These are phyloP conservation scores for Temnothorax nylanderi DNA, from an alignment of 1,140 invertebrate species.

Conservation along the genomic window DNA sequence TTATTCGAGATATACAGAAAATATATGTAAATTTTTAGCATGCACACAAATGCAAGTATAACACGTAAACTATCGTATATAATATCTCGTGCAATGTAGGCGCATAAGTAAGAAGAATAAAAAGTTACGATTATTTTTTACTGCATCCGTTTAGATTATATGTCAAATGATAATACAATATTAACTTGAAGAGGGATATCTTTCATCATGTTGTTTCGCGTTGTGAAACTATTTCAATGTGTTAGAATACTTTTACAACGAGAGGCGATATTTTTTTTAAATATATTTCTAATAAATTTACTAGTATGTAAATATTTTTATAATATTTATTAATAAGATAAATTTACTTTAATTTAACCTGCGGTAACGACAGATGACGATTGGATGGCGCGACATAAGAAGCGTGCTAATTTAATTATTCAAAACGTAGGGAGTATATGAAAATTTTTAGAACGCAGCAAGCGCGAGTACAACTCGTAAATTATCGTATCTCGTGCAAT, in stretches of 20 bases:
- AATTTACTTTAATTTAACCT: not conserved
- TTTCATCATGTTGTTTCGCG: not conserved
- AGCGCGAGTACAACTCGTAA: not conserved
- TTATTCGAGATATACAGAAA: not conserved
- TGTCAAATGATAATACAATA: not conserved
- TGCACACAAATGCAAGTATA: not conserved
- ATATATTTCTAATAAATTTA: no score
- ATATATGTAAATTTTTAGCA: not conserved
- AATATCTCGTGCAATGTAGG: not conserved
- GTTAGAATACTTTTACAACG: slow-evolving; percentile 8
- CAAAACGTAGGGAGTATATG: not conserved
- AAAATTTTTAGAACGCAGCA: not conserved
- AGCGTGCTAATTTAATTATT: no score
- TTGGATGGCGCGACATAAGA: no score
- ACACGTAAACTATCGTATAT: not conserved
- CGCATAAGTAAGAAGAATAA: not conserved
- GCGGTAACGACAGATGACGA: not conserved
- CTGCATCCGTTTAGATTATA: not conserved
- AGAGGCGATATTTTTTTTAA: not conserved
- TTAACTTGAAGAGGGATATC: not conserved
- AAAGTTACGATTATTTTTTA: not conserved
- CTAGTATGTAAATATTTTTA: no score
- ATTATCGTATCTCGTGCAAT: not conserved
- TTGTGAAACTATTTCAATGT: not conserved
- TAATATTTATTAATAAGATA: not conserved